A percentile compares a stretch with the other conserved stretches of the same genome.
Evolutionary conservation across 2,113 vertebrate genomes (phyloP).

Genomic region (Cephalopterus ornatus): DNA sequence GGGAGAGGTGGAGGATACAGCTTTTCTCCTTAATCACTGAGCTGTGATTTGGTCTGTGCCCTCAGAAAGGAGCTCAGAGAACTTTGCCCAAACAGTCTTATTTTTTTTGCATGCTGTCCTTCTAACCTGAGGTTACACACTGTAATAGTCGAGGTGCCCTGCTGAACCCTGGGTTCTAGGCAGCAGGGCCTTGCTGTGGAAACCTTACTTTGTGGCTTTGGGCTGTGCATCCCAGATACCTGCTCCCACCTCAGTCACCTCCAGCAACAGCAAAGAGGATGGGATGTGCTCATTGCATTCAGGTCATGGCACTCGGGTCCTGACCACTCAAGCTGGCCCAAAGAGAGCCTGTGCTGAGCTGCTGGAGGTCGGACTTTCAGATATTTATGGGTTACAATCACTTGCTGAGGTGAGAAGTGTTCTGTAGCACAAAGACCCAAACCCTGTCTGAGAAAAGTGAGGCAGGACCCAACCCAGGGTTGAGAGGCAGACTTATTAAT

Average conservation of each 20-base stretch:
- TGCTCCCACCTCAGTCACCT: background rate
- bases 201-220: background rate
- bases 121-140: background rate
- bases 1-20: background rate
- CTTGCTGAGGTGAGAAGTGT: fast-evolving
- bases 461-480: background rate
- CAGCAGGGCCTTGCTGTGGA: background rate
- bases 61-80: background rate
- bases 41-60: background rate
- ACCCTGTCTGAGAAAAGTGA: background rate
- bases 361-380: background rate
- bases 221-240: background rate
- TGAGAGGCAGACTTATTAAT: background rate
- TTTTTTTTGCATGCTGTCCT: background rate
- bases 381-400: fast-evolving
- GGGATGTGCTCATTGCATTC: background rate
- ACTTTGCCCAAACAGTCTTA: background rate
- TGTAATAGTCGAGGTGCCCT: fast-evolving
- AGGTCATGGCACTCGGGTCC: background rate
- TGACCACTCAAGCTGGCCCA: background rate
- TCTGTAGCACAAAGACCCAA: background rate
- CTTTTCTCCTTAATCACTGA: background rate
- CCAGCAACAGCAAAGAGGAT: background rate
- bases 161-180: background rate
- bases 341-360: background rate